phyloP scores from a whole-genome alignment of 1,140 invertebrate species.

The Cotesia glomerata region DNA sequence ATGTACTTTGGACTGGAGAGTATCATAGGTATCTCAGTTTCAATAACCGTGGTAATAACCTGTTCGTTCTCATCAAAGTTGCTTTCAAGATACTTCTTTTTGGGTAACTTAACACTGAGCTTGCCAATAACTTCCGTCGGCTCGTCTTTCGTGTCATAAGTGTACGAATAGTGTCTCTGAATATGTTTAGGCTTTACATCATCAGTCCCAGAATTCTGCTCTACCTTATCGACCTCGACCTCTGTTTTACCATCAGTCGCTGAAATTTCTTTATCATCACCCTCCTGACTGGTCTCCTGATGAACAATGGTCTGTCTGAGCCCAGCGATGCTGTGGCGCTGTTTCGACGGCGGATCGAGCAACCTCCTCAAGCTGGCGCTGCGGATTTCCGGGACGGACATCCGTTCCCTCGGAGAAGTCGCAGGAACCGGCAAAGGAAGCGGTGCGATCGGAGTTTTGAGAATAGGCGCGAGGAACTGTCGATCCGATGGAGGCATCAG shows the following conservation, averaged over 20 bases:
- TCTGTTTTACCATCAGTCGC: conserved; percentile 40
- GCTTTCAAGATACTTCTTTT: conserved; percentile 56
- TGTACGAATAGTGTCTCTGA: conserved; percentile 56
- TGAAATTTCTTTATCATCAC: conserved; percentile 34
- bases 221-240: conserved; percentile 37
- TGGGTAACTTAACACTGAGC: conserved; percentile 44
- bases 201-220: conserved; percentile 29
- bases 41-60: conserved; percentile 58
- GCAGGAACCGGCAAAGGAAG: not conserved
- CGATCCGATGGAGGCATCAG: conserved; percentile 47
- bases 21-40: conserved; percentile 53
- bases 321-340: conserved; percentile 56
- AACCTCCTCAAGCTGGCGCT: conserved; percentile 55
- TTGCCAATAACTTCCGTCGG: conserved; percentile 35
- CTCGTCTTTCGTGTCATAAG: conserved; percentile 51
- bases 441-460: conserved; percentile 4
- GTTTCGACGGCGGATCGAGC: conserved; percentile 53
- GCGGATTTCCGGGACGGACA: conserved; percentile 58
- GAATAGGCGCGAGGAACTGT: conserved; percentile 37
- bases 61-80: conserved; percentile 58
- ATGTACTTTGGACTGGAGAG: conserved; percentile 50
- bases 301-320: conserved; percentile 35
- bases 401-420: conserved; percentile 42
- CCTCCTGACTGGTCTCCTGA: conserved; percentile 14
- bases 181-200: conserved; percentile 52